Evolutionary conservation across 35 echinoderm and acorn worm genomes (phyloP), one percentile per base, ranked within the genome.

Genomic region (Lytechinus variegatus): DNA sequence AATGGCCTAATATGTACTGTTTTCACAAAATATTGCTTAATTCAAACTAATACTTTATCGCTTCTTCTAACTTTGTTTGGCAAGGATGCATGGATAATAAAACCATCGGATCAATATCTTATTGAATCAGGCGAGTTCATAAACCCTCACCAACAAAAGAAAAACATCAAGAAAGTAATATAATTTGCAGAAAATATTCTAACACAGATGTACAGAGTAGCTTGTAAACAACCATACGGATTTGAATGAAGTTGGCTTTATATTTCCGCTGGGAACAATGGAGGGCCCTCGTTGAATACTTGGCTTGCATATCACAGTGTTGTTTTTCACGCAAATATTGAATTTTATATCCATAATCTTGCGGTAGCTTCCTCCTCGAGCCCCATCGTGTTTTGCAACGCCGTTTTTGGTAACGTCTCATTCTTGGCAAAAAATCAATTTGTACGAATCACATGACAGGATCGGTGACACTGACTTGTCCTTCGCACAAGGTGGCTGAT

Each of bases 311-410:
- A 79, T 79, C 19, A 16, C 19, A 79, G 19, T 79, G 66, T 79
- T 79, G n/a, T 79, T 79, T 79, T 79, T 24, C 66, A 79, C 21
- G 66, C 66, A 24, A 24, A 24, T 79, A 79, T 79, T 79, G 66
- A 79, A 79, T 79, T 79, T 79, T 79, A 79, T 79, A n/a, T 79
- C 66, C 66, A 79, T 79, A 79, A 79, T 79, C 66, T 79, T 24
- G n/a, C n/a, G 12, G 66, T 79, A 7, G 14, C 2, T n/a, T 24
- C 66, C 66, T 79, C 14, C 66, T 7, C n/a, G 8, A 79, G 66
- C 66, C 66, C 66, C 66, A 7, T 79, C 16, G 7, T 19, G 19
- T 79, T 79, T 79, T 79, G 66, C 16, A 24, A 16, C 21, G 1
- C 66, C 24, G 66, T 79, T 79, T 79, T 79, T 4, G 6, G 19